Evolutionary conservation across 2,888 invertebrate species (phyloP).

Genomic region (Microdon myrmicae): DNA sequence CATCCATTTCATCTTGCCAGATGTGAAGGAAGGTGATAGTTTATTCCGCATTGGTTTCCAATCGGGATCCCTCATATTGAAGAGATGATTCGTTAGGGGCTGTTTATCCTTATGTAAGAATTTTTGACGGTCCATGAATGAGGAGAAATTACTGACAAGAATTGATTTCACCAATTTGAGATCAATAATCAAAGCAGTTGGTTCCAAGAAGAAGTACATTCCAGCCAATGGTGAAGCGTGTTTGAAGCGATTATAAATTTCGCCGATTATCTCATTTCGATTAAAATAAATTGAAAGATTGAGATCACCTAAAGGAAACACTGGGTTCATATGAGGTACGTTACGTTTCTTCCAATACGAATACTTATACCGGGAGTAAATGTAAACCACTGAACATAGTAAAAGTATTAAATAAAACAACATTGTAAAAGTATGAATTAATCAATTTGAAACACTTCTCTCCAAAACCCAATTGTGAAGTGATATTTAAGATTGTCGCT

Average conservation of each 20-base stretch:
- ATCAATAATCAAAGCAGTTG: constrained; percentile 56
- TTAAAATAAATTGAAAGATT: constrained; percentile 52
- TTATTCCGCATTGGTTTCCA: constrained; percentile 67
- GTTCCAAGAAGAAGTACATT: constrained; percentile 56
- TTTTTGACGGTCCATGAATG: constrained; percentile 62
- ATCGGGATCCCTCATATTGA: constrained; percentile 60
- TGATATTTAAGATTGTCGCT: too few relatives aligned
- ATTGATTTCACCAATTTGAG: constrained; percentile 61
- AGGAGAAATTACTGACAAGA: constrained; percentile 64
- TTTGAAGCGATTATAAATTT: constrained; percentile 58
- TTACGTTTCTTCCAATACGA: constrained; percentile 56
- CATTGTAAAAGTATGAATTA: too few relatives aligned
- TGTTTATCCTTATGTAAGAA: constrained; percentile 54
- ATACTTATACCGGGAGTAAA: constrained; percentile 53
- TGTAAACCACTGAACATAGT: constrained; percentile 36
- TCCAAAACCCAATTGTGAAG: too few relatives aligned
- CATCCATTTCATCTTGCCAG: constrained; percentile 69
- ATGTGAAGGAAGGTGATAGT: constrained; percentile 68
- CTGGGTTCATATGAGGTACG: constrained; percentile 54
- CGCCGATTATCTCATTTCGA: constrained; percentile 52
- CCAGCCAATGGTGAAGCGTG: constrained; percentile 55
- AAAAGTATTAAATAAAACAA: too few relatives aligned
- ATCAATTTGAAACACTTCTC: too few relatives aligned
- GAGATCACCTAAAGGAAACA: constrained; percentile 56
- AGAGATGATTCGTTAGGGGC: constrained; percentile 61